Evolutionary conservation across 1,140 invertebrate species (phyloP).

Genomic region (Ostrea denselamellosa): DNA sequence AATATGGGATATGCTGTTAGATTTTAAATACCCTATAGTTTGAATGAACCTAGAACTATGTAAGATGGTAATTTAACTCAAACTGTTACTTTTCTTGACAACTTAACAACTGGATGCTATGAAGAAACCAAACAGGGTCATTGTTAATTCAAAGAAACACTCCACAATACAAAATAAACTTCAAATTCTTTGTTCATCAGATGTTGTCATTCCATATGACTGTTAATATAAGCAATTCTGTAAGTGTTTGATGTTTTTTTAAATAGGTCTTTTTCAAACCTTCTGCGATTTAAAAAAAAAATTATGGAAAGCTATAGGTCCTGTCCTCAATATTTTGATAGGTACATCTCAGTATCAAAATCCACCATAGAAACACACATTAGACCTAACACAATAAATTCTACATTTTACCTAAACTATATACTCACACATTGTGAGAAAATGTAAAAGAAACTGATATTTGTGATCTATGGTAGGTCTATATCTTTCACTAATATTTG

Average conservation of each 20-base stretch:
- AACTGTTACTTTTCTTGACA: constrained; percentile 12
- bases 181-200: constrained; percentile 24
- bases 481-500: too few species aligned
- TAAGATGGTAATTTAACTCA: neutral
- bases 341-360: too few species aligned
- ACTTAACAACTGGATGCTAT: constrained; percentile 20
- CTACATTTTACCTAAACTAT: too few species aligned
- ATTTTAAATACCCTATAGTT: neutral
- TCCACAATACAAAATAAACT: constrained; percentile 23
- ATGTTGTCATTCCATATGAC: neutral
- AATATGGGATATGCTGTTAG: neutral
- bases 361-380: too few species aligned
- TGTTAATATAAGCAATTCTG: constrained; percentile 21
- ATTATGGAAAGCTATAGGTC: too few species aligned
- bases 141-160: constrained; percentile 27
- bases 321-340: too few species aligned
- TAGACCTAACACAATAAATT: too few species aligned
- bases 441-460: too few species aligned
- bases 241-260: neutral
- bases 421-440: too few species aligned
- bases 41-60: neutral
- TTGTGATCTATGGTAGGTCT: too few species aligned
- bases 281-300: neutral
- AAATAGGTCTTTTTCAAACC: neutral
- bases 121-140: neutral